Conservation (phyloP, 2,797 vertebrate genomes). For the Sphaeramia orbicularis region DNA sequence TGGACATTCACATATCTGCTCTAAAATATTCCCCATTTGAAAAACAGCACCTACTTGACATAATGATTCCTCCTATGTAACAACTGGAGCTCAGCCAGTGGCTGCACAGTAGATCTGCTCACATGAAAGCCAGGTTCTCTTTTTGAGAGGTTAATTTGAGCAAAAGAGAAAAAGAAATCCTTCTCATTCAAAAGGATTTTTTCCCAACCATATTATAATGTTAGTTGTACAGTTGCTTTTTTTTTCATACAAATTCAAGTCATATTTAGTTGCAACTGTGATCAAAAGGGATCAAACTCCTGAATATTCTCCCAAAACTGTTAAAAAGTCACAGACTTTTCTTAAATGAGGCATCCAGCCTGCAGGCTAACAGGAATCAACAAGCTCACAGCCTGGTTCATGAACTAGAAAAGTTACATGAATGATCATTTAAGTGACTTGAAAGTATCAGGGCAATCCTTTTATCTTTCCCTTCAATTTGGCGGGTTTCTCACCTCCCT, state of each 20-base stretch:
- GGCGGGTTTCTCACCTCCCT: too few species aligned
- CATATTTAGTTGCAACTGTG: too few species aligned
- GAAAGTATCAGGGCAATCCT: slow-evolving; percentile 16
- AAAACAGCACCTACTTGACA: slow-evolving; percentile 41
- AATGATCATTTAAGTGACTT: slow-evolving; percentile 28
- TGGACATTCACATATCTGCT: slow-evolving; percentile 30
- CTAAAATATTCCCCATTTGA: slow-evolving; percentile 32
- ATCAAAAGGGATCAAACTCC: too few species aligned
- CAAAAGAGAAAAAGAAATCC: not conserved
- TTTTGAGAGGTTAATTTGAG: not conserved
- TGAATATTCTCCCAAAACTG: too few species aligned
- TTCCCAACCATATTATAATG: not conserved
- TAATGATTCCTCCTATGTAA: slow-evolving; percentile 31
- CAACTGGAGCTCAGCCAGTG: slow-evolving; percentile 32
- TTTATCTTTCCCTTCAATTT: too few species aligned
- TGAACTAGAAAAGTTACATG: slow-evolving; percentile 13
- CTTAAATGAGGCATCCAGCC: too few species aligned
- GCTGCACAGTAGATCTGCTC: slow-evolving; percentile 2
- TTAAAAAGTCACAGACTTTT: not conserved
- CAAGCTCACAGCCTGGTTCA: not conserved
- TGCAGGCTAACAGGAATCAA: not conserved
- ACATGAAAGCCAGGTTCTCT: slow-evolving; percentile 6
- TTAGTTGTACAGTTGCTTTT: too few species aligned
- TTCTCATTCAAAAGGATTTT: not conserved
- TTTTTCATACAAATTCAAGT: too few species aligned